These are phyloP conservation scores for Microchrysa polita DNA, from an alignment of 2,888 invertebrate species.

Conservation along the genomic window DNA sequence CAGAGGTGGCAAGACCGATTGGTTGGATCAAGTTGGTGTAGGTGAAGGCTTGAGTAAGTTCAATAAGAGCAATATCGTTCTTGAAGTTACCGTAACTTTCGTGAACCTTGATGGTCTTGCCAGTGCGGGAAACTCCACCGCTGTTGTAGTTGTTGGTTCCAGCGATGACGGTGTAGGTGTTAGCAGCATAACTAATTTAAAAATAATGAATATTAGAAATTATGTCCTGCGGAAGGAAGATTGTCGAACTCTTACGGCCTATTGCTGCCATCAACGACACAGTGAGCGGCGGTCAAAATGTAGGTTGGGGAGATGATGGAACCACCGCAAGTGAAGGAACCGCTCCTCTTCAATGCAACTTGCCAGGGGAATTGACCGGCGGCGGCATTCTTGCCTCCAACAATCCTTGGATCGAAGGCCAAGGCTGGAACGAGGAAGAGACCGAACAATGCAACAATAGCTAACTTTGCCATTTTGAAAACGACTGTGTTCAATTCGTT, in stretches of 20 bases:
- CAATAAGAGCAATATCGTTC: constrained; percentile 58
- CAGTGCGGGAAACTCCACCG: constrained; percentile 57
- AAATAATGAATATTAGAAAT: background rate
- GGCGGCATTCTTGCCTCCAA: constrained; percentile 59
- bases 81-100: constrained; percentile 53
- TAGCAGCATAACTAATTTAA: constrained; percentile 55
- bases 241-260: constrained; percentile 54
- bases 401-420: constrained; percentile 20
- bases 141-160: constrained; percentile 57
- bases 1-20: constrained; percentile 54
- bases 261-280: constrained; percentile 52
- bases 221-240: constrained; percentile 47
- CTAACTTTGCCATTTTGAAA: constrained; percentile 26
- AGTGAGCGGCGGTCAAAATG: constrained; percentile 58
- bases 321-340: constrained; percentile 56
- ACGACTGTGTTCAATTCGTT: constrained; percentile 1
- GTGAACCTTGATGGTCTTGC: constrained; percentile 56
- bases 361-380: constrained; percentile 60
- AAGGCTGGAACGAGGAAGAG: constrained; percentile 13
- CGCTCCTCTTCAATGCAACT: constrained; percentile 57
- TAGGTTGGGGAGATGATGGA: constrained; percentile 53
- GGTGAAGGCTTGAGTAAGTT: constrained; percentile 54
- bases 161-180: constrained; percentile 56
- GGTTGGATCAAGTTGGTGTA: constrained; percentile 53
- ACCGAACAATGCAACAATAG: constrained; percentile 15